Evolutionary conservation across 2,797 vertebrate species (phyloP).

Genomic region (Discoglossus pictus): DNA sequence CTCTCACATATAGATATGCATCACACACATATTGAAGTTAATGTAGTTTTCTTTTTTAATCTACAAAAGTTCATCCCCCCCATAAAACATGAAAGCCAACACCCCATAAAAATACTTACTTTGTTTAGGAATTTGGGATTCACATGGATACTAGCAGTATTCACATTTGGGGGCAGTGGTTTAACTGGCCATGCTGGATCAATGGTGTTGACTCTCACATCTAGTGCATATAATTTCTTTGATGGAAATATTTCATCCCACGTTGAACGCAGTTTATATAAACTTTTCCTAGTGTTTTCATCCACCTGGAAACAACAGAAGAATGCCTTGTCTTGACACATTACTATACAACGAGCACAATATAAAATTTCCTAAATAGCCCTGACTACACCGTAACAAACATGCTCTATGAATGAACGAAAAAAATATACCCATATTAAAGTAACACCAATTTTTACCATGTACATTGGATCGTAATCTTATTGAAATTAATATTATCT

Average conservation of each 20-base stretch:
- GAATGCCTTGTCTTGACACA: constrained; percentile 81
- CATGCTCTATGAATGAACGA: no score
- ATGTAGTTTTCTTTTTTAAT: no score
- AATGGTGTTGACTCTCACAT: constrained; percentile 90
- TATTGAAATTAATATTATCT: no score
- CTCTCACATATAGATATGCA: no score
- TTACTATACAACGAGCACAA: not conserved
- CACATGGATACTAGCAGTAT: constrained; percentile 95
- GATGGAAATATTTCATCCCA: constrained; percentile 98
- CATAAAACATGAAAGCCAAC: no score
- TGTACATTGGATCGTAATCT: no score
- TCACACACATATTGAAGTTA: no score
- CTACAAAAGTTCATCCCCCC: no score
- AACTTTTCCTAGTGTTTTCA: constrained; percentile 97
- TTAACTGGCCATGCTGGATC: constrained; percentile 99
- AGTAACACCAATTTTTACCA: no score
- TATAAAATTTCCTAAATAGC: no score
- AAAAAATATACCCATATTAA: no score
- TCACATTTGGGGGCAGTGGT: constrained; percentile 90
- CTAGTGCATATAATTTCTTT: constrained; percentile 94
- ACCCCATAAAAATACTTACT: constrained; percentile 74
- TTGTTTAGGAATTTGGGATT: constrained; percentile 97
- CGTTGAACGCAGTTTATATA: constrained; percentile 97
- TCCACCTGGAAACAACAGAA: constrained; percentile 95
- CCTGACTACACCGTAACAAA: no score